Conservation (phyloP, 2,888 invertebrate genomes). For the Ypsolopha sequella region DNA sequence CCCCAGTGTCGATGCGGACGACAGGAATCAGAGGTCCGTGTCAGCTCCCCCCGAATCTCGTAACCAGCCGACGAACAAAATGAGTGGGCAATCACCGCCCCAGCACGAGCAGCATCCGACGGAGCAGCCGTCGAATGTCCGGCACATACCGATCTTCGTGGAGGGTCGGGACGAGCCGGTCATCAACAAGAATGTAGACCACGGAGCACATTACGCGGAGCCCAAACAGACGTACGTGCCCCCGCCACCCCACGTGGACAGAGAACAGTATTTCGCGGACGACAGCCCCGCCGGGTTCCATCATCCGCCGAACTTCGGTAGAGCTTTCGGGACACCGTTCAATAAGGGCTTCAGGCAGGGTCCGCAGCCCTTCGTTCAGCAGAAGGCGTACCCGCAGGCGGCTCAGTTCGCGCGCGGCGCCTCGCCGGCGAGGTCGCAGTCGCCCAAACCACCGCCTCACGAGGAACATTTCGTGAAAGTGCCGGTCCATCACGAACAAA, state of each 20-base stretch:
- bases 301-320: constrained; percentile 55
- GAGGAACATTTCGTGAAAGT: constrained; percentile 52
- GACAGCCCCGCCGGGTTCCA: constrained; percentile 44
- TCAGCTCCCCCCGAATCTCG: constrained; percentile 81
- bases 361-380: constrained; percentile 63
- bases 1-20: constrained; percentile 63
- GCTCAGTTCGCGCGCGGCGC: constrained; percentile 39
- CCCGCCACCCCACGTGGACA: constrained; percentile 41
- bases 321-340: constrained; percentile 54
- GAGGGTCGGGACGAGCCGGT: constrained; percentile 88
- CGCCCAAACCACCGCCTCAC: constrained; percentile 46
- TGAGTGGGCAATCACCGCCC: constrained; percentile 35
- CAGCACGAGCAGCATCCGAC: constrained; percentile 29
- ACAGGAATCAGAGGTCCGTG: constrained; percentile 79
- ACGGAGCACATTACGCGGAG: constrained; percentile 38
- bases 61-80: constrained; percentile 27
- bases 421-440: constrained; percentile 51
- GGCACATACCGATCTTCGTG: constrained; percentile 90
- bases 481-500: constrained; percentile 40
- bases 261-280: constrained; percentile 56
- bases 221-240: constrained; percentile 35
- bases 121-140: constrained; percentile 68
- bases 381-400: constrained; percentile 51
- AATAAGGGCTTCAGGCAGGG: constrained; percentile 46
- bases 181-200: constrained; percentile 72